phyloP scores from a whole-genome alignment of 2,797 vertebrate genomes.

The Toxotes lorentzi region DNA sequence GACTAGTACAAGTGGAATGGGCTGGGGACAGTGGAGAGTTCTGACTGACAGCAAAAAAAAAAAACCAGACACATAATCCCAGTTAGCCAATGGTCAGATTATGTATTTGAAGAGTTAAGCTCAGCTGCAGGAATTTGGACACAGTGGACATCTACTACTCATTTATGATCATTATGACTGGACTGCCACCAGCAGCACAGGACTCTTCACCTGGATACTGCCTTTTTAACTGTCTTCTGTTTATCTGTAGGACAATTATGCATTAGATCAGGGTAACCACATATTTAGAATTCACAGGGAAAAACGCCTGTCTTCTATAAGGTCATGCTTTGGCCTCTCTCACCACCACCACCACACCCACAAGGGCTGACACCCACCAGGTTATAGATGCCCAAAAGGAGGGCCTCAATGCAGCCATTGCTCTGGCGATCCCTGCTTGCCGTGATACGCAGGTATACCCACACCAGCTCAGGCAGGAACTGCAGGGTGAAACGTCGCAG shows the following conservation, averaged over 20 bases:
- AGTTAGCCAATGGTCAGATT: neutral
- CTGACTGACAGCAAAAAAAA: neutral
- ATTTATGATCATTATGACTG: neutral
- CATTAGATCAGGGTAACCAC: neutral
- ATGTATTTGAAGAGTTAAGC: neutral
- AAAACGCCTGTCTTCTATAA: neutral
- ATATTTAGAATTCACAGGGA: neutral
- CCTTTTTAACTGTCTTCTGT: neutral
- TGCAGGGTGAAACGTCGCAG: slow-evolving; percentile 96
- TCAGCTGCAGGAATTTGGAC: neutral
- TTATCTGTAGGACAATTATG: neutral
- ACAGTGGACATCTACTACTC: neutral
- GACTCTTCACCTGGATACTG: too few relatives aligned
- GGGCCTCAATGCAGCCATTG: slow-evolving; percentile 96
- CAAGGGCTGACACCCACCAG: slow-evolving; percentile 87
- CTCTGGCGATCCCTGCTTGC: slow-evolving; percentile 95
- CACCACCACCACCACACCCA: neutral
- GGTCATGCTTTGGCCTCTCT: neutral
- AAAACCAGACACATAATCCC: neutral
- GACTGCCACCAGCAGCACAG: neutral
- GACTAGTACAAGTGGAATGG: neutral
- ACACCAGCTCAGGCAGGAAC: slow-evolving; percentile 96
- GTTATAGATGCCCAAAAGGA: slow-evolving; percentile 98
- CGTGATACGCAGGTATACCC: slow-evolving; percentile 94
- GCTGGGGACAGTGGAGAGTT: neutral